These are phyloP conservation scores for Polylopha cassiicola DNA, from an alignment of 2,888 invertebrate species.

Conservation along the genomic window DNA sequence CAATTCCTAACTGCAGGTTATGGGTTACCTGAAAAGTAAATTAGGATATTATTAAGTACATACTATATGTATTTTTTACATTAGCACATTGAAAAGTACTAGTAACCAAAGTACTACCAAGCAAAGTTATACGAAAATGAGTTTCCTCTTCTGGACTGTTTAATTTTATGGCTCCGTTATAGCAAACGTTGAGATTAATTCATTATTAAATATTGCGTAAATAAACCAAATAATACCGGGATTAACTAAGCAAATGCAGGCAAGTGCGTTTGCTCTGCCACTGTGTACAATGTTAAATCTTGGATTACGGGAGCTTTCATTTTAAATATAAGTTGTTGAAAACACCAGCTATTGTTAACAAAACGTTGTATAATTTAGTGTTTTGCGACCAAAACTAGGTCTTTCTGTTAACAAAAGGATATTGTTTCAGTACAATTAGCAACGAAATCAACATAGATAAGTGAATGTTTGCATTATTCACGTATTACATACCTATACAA, in stretches of 20 bases:
- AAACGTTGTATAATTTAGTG: slow-evolving; percentile 57
- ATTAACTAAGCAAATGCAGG: slow-evolving; percentile 20
- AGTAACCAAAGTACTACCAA: too few species aligned
- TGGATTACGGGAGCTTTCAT: slow-evolving; percentile 22
- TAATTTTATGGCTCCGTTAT: slow-evolving; percentile 9
- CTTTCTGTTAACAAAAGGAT: slow-evolving; percentile 69
- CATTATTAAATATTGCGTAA: slow-evolving; percentile 18
- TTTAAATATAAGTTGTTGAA: slow-evolving; percentile 37
- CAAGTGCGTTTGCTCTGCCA: slow-evolving; percentile 16
- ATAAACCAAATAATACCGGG: slow-evolving; percentile 18
- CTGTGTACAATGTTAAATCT: slow-evolving; percentile 19
- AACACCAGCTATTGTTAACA: slow-evolving; percentile 52
- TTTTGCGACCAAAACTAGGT: slow-evolving; percentile 68
- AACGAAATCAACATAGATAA: slow-evolving; percentile 69
- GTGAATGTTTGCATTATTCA: slow-evolving; percentile 54
- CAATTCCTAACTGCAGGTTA: too few species aligned
- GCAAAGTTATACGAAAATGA: too few species aligned
- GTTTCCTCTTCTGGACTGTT: slow-evolving; percentile 7
- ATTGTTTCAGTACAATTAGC: slow-evolving; percentile 70
- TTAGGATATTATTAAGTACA: too few species aligned
- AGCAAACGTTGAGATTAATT: slow-evolving; percentile 10
- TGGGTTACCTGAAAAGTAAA: too few species aligned
- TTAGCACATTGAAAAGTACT: too few species aligned
- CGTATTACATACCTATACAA: slow-evolving; percentile 29
- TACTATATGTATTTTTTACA: too few species aligned